A percentile compares a stretch with the other conserved stretches of the same genome.
These are phyloP conservation scores for Drosophila biarmipes DNA, from an alignment of 1,140 invertebrate species.

Conservation along the genomic window DNA sequence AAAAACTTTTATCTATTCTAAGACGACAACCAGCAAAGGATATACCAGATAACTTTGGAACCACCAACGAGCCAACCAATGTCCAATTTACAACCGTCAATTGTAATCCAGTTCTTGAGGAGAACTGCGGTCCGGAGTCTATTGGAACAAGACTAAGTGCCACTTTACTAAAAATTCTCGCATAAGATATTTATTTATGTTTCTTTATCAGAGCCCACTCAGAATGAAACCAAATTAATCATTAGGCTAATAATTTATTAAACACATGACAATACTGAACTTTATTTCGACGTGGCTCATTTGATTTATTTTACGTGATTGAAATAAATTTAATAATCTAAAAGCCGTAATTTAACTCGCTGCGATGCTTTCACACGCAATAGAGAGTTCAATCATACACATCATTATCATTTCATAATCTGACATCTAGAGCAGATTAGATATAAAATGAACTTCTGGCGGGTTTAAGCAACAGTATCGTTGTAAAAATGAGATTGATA, in stretches of 20 bases:
- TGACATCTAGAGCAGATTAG: not conserved
- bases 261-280: not conserved
- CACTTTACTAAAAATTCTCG: conserved; percentile 26
- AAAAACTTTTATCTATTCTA: conserved; percentile 21
- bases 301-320: not conserved
- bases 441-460: conserved; percentile 1
- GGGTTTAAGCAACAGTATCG: conserved; percentile 1
- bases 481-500: conserved; percentile 7
- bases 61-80: not conserved
- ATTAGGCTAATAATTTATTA: conserved; percentile 3
- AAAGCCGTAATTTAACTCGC: not conserved
- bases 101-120: conserved; percentile 11
- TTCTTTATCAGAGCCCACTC: not conserved
- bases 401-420: not conserved
- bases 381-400: not conserved
- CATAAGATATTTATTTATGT: conserved; percentile 3
- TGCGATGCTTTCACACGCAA: not conserved
- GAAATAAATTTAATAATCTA: not conserved
- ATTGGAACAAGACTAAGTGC: conserved; percentile 41
- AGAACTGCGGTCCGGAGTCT: conserved; percentile 10
- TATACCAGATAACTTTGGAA: not conserved
- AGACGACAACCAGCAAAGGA: conserved; percentile 1
- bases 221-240: not conserved
- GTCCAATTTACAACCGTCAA: conserved; percentile 14
- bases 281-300: not conserved